Evolutionary conservation across 64 coral and sea anemone species (phyloP).

Genomic region (Stichodactyla mertensii): DNA sequence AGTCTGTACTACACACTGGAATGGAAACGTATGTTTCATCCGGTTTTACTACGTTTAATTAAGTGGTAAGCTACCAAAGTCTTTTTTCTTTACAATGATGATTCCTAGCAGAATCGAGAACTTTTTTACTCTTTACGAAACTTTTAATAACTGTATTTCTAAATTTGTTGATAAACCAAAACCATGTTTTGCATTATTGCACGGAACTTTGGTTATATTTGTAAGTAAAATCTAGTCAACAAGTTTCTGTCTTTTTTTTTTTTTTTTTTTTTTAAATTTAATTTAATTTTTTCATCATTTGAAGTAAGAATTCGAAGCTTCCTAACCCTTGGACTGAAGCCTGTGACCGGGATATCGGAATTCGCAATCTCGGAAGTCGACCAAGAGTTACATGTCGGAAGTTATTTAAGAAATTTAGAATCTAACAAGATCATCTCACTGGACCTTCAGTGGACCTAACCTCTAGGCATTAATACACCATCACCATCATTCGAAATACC

Average conservation of each 20-base stretch:
- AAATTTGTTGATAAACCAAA: too few relatives aligned
- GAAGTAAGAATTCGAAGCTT: not conserved
- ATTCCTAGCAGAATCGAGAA: too few relatives aligned
- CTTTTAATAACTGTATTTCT: not conserved
- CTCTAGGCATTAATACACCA: not conserved
- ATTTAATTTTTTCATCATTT: not conserved
- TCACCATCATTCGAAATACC: not conserved
- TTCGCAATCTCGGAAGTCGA: slow-evolving; percentile 6
- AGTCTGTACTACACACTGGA: not conserved
- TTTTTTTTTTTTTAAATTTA: not conserved
- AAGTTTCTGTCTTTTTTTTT: not conserved
- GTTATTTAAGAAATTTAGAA: not conserved
- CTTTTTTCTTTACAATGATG: too few relatives aligned
- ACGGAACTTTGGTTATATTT: not conserved
- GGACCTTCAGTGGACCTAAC: not conserved
- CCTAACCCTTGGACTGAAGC: not conserved
- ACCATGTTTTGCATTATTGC: too few relatives aligned
- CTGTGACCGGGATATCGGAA: not conserved
- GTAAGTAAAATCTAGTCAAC: not conserved
- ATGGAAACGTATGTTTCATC: not conserved
- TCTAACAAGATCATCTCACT: not conserved
- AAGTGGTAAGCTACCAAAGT: too few relatives aligned
- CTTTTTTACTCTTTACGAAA: not conserved
- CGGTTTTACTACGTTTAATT: not conserved
- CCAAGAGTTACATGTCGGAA: slow-evolving; percentile 7